Conservation (phyloP, 92 coral and sea anemone genomes). For the Meandrina meandrites region DNA sequence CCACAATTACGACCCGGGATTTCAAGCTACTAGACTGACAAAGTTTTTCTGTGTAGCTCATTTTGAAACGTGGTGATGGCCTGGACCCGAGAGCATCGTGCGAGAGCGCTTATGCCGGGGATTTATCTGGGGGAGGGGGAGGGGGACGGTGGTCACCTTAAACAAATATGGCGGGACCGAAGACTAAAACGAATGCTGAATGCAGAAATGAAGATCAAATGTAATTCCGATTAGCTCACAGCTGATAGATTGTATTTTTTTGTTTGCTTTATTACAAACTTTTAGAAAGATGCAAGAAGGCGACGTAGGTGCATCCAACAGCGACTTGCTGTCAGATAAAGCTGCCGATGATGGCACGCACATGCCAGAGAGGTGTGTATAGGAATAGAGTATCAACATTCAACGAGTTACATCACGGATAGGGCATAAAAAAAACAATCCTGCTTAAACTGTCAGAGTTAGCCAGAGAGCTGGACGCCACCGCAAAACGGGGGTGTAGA, state of each 20-base stretch:
- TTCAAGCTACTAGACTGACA: too few relatives aligned
- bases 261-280: neutral
- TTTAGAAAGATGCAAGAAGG: constrained; percentile 67
- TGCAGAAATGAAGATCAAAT: neutral
- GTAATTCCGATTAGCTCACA: neutral
- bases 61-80: too few relatives aligned
- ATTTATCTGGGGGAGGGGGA: too few relatives aligned
- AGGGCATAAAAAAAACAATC: neutral
- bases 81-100: too few relatives aligned
- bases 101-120: too few relatives aligned
- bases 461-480: too few relatives aligned
- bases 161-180: too few relatives aligned
- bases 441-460: too few relatives aligned
- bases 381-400: neutral
- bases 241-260: neutral
- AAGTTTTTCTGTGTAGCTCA: neutral
- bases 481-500: too few relatives aligned
- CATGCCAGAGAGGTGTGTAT: constrained; percentile 24
- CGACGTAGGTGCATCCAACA: constrained; percentile 69
- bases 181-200: too few relatives aligned
- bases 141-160: too few relatives aligned
- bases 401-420: neutral
- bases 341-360: constrained; percentile 26
- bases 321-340: constrained; percentile 55
- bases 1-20: neutral